A percentile compares a stretch with the other conserved stretches of the same genome.
phyloP scores from a whole-genome alignment of 2,888 invertebrate genomes.

The Nephrocerus scutellatus region DNA sequence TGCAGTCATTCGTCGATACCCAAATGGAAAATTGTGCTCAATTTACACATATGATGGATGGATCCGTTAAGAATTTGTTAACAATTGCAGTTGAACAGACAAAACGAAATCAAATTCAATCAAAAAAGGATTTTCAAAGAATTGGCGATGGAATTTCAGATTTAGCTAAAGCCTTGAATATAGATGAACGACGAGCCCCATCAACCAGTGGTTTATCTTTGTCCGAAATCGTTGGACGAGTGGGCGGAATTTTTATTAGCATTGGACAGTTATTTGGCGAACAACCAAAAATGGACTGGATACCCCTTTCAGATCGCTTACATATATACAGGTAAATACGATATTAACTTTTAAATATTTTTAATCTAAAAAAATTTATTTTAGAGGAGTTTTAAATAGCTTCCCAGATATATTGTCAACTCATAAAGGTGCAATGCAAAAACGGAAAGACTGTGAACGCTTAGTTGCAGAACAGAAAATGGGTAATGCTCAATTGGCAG shows the following conservation, averaged over 20 bases:
- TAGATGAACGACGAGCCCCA: conserved; percentile 59
- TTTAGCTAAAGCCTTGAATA: conserved; percentile 74
- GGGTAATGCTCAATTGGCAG: conserved; percentile 70
- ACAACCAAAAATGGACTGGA: conserved; percentile 84
- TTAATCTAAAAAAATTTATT: conserved; percentile 3
- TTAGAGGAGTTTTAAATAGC: conserved; percentile 74
- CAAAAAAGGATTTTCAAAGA: conserved; percentile 75
- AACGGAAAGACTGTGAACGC: conserved; percentile 81
- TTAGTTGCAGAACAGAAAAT: conserved; percentile 73
- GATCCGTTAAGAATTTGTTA: conserved; percentile 75
- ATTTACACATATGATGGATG: conserved; percentile 81
- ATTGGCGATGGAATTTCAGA: conserved; percentile 81
- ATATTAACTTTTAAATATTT: neutral
- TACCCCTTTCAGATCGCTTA: conserved; percentile 82
- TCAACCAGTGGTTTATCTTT: conserved; percentile 59
- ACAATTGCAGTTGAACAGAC: conserved; percentile 75
- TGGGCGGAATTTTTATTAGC: conserved; percentile 82
- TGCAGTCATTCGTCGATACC: conserved; percentile 68
- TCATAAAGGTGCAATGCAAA: conserved; percentile 84
- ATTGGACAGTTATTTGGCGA: conserved; percentile 87
- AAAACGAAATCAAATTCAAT: conserved; percentile 68
- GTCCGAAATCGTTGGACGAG: conserved; percentile 73
- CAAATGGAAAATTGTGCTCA: conserved; percentile 76
- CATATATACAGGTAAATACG: conserved; percentile 69
- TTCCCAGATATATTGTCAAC: conserved; percentile 87